Evolutionary conservation across 1,140 invertebrate species (phyloP).

Genomic region (Penaeus vannamei): DNA sequence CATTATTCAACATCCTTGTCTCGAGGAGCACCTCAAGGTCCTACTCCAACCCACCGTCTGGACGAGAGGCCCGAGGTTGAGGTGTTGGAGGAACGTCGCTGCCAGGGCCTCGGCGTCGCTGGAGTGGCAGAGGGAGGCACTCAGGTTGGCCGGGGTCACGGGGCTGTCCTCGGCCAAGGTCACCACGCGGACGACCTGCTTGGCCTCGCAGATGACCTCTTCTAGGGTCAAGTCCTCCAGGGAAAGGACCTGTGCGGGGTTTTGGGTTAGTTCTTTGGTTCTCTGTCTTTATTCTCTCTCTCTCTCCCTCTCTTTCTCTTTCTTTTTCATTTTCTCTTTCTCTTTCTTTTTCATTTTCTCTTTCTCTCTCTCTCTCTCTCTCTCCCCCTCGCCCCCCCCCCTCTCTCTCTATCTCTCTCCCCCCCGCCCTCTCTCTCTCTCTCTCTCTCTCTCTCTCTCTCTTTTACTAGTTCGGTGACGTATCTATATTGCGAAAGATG

Average conservation of each 20-base stretch:
- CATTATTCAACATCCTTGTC: too few relatives aligned
- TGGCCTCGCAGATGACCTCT: constrained; percentile 42
- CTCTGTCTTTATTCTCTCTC: neutral
- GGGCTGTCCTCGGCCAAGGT: constrained; percentile 1
- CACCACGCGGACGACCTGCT: constrained; percentile 18
- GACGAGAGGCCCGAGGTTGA: constrained; percentile 42
- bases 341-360: too few relatives aligned
- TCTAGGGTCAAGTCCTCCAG: constrained; percentile 46
- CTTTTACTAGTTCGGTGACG: too few relatives aligned
- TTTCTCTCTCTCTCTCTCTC: too few relatives aligned
- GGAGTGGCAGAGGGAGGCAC: constrained; percentile 34
- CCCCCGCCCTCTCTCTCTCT: too few relatives aligned
- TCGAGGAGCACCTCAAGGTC: too few relatives aligned
- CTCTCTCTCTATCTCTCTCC: too few relatives aligned
- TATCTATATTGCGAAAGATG: too few relatives aligned
- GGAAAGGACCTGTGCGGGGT: constrained; percentile 35
- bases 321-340: too few relatives aligned
- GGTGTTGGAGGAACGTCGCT: constrained; percentile 41
- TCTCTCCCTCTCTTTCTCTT: neutral
- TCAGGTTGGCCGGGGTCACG: constrained; percentile 20
- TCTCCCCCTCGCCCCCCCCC: too few relatives aligned
- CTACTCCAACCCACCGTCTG: constrained; percentile 2
- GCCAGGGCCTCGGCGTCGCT: constrained; percentile 37
- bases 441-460: too few relatives aligned
- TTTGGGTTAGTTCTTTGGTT: too few relatives aligned